Conservation (phyloP, 2,113 vertebrate species). For the Zeus faber region DNA sequence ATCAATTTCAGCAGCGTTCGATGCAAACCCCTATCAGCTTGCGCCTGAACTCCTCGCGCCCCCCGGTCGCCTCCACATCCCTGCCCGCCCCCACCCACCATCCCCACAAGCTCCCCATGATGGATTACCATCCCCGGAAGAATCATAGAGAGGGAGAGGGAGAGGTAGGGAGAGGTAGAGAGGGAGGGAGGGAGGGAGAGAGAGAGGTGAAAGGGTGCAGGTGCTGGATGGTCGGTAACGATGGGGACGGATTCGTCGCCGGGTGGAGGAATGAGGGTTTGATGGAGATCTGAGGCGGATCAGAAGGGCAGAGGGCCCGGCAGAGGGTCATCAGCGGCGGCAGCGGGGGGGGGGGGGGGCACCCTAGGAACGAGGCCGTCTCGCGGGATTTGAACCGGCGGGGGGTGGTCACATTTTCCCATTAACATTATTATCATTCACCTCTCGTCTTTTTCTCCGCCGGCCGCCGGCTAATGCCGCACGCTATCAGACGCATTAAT, state of each 20-base stretch:
- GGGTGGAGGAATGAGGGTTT: not conserved
- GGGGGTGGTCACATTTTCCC: not conserved
- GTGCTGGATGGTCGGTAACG: not conserved
- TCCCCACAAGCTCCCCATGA: not conserved
- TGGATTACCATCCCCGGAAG: not conserved
- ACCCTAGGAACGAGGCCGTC: no score
- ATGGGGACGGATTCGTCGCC: not conserved
- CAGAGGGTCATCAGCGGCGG: no score
- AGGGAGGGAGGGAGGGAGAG: not conserved
- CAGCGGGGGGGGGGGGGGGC: no score
- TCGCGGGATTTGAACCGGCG: not conserved
- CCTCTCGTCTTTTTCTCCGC: not conserved
- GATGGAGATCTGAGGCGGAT: not conserved
- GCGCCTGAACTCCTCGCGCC: not conserved
- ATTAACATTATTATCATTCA: not conserved
- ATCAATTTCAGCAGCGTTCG: not conserved
- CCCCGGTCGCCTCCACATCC: no score
- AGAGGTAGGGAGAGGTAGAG: no score
- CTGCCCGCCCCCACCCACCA: not conserved
- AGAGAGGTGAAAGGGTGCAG: not conserved
- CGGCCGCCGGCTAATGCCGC: not conserved
- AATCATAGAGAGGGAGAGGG: not conserved
- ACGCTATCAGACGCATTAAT: conserved; percentile 25
- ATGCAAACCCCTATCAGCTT: not conserved
- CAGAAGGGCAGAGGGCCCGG: not conserved